Evolutionary conservation across 2,113 vertebrate genomes (phyloP), one percentile per base, ranked within the genome.

Genomic region (Orcinus orca): DNA sequence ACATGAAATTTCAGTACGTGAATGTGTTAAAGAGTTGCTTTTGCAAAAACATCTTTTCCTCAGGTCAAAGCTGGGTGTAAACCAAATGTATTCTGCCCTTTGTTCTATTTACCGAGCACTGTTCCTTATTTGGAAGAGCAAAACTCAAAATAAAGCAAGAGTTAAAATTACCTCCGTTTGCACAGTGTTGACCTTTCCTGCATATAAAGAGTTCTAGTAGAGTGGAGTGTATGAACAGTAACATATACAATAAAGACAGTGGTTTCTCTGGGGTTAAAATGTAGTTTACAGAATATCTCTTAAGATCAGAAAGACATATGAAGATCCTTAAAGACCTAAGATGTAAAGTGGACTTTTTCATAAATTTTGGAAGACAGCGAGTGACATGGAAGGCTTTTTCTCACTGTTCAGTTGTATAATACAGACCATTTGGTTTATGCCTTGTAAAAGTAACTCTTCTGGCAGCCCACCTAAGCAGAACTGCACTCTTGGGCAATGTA

Each of bases 91-190:
- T 90, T 97, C 53, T 77, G 77, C 29, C 63, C 47, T 93, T 92
- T 76, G 11, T 96, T 85, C 79, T 88, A 33, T 38, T 95, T 95
- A 86, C 83, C 53, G 36, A 84, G 23, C 68, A 76, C 50, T 4
- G 8, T 87, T 85, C 38, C 63, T 93, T 88, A 92, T 90, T 87
- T 97, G 41, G 81, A 82, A 93, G 80, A 88, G 38, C n/a, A 95
- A 73, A 94, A 95, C 86, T 50, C 9, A 81, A 93, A 96, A 96
- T 82, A 95, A 88, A 97, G n/a, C 23, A 93, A 74, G 41, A 86
- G 80, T 83, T 93, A 90, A 91, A 97, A 88, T 86, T 20, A 79
- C 41, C n/a, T 90, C 58, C 74, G n/a, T 26, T 26, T 68, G 44
- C 44, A 23, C 5, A 58, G 26, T 88, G 73, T 96, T 96, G 87